Evolutionary conservation across 2,797 vertebrate species (phyloP).

Genomic region (Cynopterus sphinx): DNA sequence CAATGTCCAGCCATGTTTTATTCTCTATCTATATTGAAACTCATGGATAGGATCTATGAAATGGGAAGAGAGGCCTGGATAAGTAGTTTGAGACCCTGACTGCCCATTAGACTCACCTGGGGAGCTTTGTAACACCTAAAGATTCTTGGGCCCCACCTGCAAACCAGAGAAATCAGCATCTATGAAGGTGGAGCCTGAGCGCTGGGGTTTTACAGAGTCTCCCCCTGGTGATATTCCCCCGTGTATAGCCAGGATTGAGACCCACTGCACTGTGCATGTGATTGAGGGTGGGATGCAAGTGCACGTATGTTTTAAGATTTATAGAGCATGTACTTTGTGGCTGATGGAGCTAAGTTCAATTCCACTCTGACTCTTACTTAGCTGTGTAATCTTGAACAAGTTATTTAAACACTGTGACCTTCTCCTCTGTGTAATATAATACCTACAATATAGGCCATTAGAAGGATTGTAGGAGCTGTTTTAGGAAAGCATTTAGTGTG

Average conservation of each 20-base stretch:
- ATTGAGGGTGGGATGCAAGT: accelerated
- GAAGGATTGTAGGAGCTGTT: background rate
- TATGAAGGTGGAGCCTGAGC: background rate
- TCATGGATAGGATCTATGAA: background rate
- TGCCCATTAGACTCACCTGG: background rate
- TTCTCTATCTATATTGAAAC: background rate
- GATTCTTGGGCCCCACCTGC: background rate
- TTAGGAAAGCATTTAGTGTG: background rate
- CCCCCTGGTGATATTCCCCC: background rate
- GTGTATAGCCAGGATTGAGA: background rate
- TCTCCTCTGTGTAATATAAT: background rate
- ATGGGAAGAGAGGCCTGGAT: background rate
- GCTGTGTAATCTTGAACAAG: background rate
- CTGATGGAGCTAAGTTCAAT: background rate
- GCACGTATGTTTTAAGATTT: background rate
- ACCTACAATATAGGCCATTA: background rate
- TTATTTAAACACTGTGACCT: background rate
- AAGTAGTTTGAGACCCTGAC: background rate
- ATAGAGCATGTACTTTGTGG: background rate
- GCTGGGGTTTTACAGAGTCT: background rate
- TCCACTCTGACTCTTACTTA: background rate
- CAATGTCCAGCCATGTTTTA: background rate
- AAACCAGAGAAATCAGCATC: background rate
- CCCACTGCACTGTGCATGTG: accelerated
- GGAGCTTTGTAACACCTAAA: background rate